A percentile compares a stretch with the other conserved stretches of the same genome.
Evolutionary conservation across 2,113 vertebrate genomes (phyloP).

Genomic region (Zosterops pallidus): DNA sequence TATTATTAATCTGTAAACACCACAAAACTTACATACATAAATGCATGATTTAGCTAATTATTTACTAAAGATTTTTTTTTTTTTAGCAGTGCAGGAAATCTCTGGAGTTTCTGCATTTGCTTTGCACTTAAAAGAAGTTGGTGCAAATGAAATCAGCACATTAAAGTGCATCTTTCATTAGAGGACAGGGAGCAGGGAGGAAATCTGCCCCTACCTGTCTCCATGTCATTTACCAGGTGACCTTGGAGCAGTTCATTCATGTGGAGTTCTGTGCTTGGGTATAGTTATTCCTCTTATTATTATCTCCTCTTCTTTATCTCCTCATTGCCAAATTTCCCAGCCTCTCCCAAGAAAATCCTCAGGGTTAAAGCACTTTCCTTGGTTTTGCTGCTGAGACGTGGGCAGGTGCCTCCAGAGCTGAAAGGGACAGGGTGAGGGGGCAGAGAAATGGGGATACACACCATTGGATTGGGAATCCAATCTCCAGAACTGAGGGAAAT

Average conservation of each 20-base stretch:
- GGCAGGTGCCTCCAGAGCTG: neutral
- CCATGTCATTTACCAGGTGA: neutral
- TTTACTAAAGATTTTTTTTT: neutral
- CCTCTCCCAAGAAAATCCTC: neutral
- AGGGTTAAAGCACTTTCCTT: neutral
- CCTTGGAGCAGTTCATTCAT: neutral
- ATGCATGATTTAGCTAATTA: neutral
- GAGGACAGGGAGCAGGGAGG: neutral
- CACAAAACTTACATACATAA: neutral
- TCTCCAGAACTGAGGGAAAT: neutral
- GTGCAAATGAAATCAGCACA: slow-evolving; percentile 26
- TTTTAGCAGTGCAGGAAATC: neutral
- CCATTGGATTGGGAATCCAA: neutral
- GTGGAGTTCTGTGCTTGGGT: neutral
- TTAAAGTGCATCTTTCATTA: slow-evolving; percentile 8
- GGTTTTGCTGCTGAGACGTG: neutral
- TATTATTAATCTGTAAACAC: neutral
- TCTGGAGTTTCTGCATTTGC: slow-evolving; percentile 30
- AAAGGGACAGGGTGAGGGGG: neutral
- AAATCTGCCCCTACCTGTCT: neutral
- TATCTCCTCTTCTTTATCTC: neutral
- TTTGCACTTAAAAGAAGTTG: slow-evolving; percentile 32
- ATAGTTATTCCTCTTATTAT: neutral
- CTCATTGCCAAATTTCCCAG: neutral
- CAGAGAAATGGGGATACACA: neutral